Conservation (phyloP, 2,797 vertebrate genomes). For the Platalea minor region DNA sequence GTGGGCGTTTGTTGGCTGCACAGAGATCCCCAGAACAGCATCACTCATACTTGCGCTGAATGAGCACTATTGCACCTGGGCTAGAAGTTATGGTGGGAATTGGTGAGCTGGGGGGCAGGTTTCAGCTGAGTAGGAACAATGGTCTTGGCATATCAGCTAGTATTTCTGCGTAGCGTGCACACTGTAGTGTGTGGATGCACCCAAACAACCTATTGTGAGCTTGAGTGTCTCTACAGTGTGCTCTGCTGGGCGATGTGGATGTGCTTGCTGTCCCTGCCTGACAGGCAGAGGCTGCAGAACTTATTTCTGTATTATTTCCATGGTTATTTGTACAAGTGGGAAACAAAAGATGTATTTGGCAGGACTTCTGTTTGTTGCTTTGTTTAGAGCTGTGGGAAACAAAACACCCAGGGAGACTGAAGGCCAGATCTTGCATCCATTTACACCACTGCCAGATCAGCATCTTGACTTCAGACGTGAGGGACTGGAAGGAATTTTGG, state of each 20-base stretch:
- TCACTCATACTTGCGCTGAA: rapidly evolving
- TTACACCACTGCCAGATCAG: background rate
- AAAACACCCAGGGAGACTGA: background rate
- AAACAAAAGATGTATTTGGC: background rate
- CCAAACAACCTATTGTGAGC: rapidly evolving
- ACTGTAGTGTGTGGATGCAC: background rate
- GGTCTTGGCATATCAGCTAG: background rate
- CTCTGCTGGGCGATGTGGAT: rapidly evolving
- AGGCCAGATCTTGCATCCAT: background rate
- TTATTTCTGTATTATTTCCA: background rate
- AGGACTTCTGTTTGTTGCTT: background rate
- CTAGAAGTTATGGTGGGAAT: background rate
- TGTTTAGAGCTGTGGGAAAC: background rate
- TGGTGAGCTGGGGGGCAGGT: background rate
- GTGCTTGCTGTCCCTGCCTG: background rate
- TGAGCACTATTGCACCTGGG: background rate
- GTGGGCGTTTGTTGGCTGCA: background rate
- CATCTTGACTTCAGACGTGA: background rate
- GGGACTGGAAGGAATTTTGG: background rate
- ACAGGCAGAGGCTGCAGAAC: background rate
- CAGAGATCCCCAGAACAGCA: background rate
- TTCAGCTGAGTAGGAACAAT: background rate
- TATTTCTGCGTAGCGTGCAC: rapidly evolving
- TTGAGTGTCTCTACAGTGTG: background rate
- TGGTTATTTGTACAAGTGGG: background rate